Evolutionary conservation across 2,113 vertebrate species (phyloP).

Genomic region (Alligator sinensis): DNA sequence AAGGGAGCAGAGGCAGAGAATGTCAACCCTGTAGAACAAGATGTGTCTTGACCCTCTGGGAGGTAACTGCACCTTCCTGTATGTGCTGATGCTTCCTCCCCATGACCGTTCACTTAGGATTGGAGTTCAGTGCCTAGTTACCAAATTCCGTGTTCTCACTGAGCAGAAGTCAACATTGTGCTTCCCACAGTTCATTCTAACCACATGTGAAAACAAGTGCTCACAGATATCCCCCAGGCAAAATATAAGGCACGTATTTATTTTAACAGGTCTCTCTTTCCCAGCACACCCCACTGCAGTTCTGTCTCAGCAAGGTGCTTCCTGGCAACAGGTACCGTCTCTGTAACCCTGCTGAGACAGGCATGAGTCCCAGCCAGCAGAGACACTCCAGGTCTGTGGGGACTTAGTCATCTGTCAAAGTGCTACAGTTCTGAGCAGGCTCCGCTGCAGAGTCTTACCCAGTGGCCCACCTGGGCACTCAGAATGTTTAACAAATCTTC

Average conservation of each 20-base stretch:
- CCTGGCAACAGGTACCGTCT: background rate
- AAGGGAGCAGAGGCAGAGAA: background rate
- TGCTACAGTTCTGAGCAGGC: slow-evolving; percentile 85
- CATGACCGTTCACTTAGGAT: background rate
- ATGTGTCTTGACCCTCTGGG: background rate
- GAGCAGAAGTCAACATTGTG: background rate
- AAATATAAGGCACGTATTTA: slow-evolving; percentile 57
- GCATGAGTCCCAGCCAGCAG: background rate
- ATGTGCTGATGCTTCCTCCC: background rate
- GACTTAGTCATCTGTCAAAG: slow-evolving; percentile 79
- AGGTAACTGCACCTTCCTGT: background rate
- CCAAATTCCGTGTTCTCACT: rapidly evolving
- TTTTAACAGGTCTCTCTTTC: background rate
- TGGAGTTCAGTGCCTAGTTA: background rate
- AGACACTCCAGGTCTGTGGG: background rate
- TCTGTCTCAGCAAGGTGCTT: background rate
- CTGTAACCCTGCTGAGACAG: background rate
- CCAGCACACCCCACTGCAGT: rapidly evolving
- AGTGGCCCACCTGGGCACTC: slow-evolving; percentile 77
- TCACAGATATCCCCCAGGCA: background rate
- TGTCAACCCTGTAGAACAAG: background rate
- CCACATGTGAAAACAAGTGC: background rate
- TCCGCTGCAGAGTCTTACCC: slow-evolving; percentile 45
- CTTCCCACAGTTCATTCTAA: background rate
- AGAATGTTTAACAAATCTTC: slow-evolving; percentile 82